phyloP scores from a whole-genome alignment of 2,888 invertebrate species.

The Cantharis rustica region DNA sequence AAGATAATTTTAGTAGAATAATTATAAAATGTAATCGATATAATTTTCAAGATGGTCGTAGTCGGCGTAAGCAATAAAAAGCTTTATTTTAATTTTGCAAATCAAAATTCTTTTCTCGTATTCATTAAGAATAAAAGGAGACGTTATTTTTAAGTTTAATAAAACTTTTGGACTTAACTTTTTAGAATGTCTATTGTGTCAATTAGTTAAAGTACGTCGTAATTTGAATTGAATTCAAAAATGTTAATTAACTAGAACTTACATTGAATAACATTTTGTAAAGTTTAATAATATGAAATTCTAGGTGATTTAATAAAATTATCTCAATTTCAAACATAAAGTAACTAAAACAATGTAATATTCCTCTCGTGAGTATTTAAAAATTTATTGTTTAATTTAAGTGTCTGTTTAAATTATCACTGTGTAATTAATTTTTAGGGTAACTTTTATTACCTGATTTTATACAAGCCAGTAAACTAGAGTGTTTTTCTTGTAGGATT shows the following conservation, averaged over 20 bases:
- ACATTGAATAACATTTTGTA: neutral
- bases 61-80: neutral
- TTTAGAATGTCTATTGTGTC: constrained; percentile 15
- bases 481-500: neutral
- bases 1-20: neutral
- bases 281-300: neutral
- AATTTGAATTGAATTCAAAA: neutral
- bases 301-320: neutral
- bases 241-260: neutral
- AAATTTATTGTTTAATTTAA: constrained; percentile 2
- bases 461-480: neutral
- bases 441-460: neutral
- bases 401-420: constrained; percentile 1
- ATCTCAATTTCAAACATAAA: neutral
- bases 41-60: neutral
- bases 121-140: constrained; percentile 11
- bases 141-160: constrained; percentile 12
- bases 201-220: constrained; percentile 14
- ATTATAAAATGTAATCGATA: neutral
- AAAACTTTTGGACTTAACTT: constrained; percentile 12
- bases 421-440: neutral
- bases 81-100: neutral
- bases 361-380: neutral
- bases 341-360: neutral
- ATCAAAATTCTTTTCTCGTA: constrained; percentile 14